A percentile compares a stretch with the other conserved stretches of the same genome.
These are phyloP conservation scores for Oscheius sp. DNA, from an alignment of 2,888 invertebrate species.

Conservation along the genomic window DNA sequence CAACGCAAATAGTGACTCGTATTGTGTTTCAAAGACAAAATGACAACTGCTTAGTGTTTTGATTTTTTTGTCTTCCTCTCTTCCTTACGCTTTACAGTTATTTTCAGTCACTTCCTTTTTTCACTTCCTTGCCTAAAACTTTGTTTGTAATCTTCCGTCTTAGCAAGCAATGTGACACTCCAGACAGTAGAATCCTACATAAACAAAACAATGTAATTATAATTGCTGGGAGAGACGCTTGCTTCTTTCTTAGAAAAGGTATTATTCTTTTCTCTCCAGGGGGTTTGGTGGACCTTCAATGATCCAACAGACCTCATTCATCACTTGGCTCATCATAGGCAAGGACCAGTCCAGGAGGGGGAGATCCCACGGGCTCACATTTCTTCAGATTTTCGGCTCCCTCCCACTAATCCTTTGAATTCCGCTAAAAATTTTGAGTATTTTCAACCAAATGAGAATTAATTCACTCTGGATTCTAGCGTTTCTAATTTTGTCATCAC, in stretches of 20 bases:
- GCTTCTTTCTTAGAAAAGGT: neutral
- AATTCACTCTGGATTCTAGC: too few species aligned
- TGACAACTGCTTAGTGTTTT: neutral
- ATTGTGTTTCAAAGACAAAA: neutral
- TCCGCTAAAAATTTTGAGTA: too few species aligned
- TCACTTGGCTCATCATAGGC: neutral
- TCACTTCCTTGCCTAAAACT: neutral
- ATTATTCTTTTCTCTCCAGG: neutral
- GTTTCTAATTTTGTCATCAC: too few species aligned
- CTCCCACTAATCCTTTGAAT: too few species aligned
- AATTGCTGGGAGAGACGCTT: neutral
- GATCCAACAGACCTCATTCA: constrained; percentile 6
- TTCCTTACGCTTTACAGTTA: neutral
- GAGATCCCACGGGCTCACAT: constrained; percentile 23
- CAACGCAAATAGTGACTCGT: too few species aligned
- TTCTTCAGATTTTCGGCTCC: too few species aligned
- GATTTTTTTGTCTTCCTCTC: neutral
- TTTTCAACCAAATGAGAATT: too few species aligned
- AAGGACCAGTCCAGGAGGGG: neutral
- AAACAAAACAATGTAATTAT: constrained; percentile 1
- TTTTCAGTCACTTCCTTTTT: neutral
- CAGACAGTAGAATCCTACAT: too few species aligned
- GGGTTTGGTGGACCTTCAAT: neutral
- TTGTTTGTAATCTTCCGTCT: too few species aligned
- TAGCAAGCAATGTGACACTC: too few species aligned